These are phyloP conservation scores for Crax fasciolata DNA, from an alignment of 2,797 vertebrate species.

Conservation along the genomic window DNA sequence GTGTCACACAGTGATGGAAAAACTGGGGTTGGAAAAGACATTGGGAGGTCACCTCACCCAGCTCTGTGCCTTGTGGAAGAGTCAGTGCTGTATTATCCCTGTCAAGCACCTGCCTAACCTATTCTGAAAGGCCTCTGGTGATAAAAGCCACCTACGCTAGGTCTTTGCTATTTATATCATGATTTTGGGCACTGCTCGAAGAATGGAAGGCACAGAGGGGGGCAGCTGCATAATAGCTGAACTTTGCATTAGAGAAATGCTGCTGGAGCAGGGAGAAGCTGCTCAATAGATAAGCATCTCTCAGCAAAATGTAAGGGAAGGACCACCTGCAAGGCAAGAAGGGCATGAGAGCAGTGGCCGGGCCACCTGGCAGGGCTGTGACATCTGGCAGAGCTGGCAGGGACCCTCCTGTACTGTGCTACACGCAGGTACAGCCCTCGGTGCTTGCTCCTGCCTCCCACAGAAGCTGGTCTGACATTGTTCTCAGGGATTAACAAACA, in stretches of 20 bases:
- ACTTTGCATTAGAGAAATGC: background rate
- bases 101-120: background rate
- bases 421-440: background rate
- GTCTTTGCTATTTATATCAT: conserved; percentile 28
- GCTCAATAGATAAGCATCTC: background rate
- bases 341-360: background rate
- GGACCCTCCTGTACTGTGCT: background rate
- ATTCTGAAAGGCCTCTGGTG: conserved; percentile 34
- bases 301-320: background rate
- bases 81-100: background rate
- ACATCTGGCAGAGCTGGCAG: background rate
- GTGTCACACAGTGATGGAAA: background rate
- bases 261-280: background rate
- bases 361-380: background rate
- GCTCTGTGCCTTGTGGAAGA: background rate
- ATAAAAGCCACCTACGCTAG: conserved; percentile 35
- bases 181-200: background rate
- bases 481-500: background rate
- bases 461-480: background rate
- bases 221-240: conserved; percentile 11
- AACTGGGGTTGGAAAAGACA: conserved; percentile 29
- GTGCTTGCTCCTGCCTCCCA: background rate
- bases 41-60: conserved; percentile 5
- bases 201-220: conserved; percentile 38
- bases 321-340: background rate